Conservation (phyloP, 1,140 invertebrate species). For the Vollenhovia emeryi region DNA sequence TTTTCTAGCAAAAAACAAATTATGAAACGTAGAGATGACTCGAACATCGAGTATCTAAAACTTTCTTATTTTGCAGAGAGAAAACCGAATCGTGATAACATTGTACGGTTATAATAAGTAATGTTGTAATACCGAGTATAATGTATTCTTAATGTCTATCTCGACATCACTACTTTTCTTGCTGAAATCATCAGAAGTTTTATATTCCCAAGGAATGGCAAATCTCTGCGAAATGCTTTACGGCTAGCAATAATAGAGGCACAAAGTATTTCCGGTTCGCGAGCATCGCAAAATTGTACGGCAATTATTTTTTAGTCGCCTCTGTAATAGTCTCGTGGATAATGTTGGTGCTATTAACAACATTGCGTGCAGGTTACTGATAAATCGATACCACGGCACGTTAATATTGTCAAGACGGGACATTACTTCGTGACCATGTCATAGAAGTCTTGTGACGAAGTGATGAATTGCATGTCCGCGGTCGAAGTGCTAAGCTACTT, state of each 20-base stretch:
- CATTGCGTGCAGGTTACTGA: slow-evolving; percentile 17
- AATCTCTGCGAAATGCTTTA: background rate
- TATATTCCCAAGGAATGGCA: background rate
- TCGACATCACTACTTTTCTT: background rate
- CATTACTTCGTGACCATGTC: slow-evolving; percentile 9
- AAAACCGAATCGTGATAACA: slow-evolving; percentile 14
- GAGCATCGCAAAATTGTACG: background rate
- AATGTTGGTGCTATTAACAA: slow-evolving; percentile 18
- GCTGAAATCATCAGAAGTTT: background rate
- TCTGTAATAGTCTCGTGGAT: slow-evolving; percentile 4
- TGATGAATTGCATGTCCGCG: slow-evolving; percentile 22
- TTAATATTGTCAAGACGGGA: slow-evolving; percentile 20
- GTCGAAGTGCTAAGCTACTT: background rate
- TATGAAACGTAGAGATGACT: background rate
- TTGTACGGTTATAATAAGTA: slow-evolving; percentile 8
- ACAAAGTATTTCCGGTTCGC: background rate
- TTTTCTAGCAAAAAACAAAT: background rate
- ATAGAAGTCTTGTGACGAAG: slow-evolving; percentile 10
- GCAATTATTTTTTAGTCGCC: slow-evolving; percentile 27
- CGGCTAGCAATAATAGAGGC: background rate
- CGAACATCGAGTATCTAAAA: background rate
- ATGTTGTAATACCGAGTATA: background rate
- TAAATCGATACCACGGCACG: slow-evolving; percentile 39
- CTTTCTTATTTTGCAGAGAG: background rate
- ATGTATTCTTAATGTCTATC: slow-evolving; percentile 5